These are phyloP conservation scores for Mormyrus hasselquistii DNA, from an alignment of 2,797 vertebrate species.

Conservation along the genomic window DNA sequence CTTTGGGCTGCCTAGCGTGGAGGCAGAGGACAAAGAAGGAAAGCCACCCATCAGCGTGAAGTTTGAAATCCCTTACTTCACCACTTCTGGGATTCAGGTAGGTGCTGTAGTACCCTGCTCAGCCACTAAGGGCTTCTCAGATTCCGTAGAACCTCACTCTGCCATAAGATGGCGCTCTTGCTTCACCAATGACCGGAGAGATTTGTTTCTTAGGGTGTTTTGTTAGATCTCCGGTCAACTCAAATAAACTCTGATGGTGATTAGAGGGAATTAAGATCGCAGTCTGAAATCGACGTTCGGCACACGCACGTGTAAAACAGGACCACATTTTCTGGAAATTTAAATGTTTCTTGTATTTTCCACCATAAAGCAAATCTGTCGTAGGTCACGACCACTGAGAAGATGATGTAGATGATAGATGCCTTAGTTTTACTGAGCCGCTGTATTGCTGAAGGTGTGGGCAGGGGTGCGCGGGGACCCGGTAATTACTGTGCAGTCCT, in stretches of 20 bases:
- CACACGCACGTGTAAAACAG: not conserved
- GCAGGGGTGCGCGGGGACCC: not conserved
- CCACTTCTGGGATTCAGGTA: slow-evolving; percentile 98
- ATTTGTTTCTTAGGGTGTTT: not conserved
- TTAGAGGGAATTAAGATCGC: not conserved
- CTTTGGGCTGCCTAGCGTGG: slow-evolving; percentile 93
- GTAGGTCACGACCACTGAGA: not conserved
- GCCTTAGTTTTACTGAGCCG: not conserved
- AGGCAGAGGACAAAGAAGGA: slow-evolving; percentile 97
- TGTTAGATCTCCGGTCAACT: not conserved
- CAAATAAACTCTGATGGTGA: not conserved
- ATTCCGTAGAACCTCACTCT: no score
- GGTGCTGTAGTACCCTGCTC: not conserved
- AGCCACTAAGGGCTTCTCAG: not conserved
- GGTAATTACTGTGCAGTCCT: not conserved
- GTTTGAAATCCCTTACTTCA: slow-evolving; percentile 98
- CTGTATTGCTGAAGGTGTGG: not conserved
- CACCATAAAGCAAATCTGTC: not conserved
- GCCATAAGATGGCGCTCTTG: slow-evolving; percentile 27
- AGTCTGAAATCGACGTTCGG: not conserved
- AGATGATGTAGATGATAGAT: not conserved
- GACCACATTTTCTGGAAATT: not conserved
- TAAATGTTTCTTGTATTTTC: not conserved
- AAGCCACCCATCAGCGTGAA: slow-evolving; percentile 97
- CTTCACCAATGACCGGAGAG: not conserved